Base-by-base conservation (phyloP, 2,797 vertebrate genomes). In the Enteromius viviparus region DNA sequence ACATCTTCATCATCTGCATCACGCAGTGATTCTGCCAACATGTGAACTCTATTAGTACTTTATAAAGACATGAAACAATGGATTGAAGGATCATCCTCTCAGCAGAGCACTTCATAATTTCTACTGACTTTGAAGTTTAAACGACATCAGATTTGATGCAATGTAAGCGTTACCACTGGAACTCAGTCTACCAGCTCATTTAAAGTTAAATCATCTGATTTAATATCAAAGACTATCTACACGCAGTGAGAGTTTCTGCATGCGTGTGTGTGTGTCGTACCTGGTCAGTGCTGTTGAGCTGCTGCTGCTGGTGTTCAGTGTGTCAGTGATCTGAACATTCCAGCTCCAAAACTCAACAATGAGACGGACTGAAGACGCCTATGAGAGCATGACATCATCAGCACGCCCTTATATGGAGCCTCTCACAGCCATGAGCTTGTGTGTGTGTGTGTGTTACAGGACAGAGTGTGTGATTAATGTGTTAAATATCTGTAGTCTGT, bases 371-470 rank as follows among this genome's bases (percentile, higher is more conserved):
- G 92, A 93, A 90, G 94, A 94, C 96, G 97, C 96, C 96, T 96
- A 92, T 91, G 94, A 82, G 94, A 92, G 93, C 95, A 95, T 98
- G 95, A 98, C 98, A 97, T 99, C 98, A 98, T 94, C 91, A 94
- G 3, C 94, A 93, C 94, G 92, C 85, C 98, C 98, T 95, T 98
- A 97, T 97, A 97, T 95, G 97, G 97, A 92, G 84, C 95, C 89
- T 83, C 92, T 90, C 90, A 89, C 89, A 91, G 88, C 91, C 90
- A 91, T 91, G 91, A 92, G 92, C 60, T 84, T 34, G 78, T 78
- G 65, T 78, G 75, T 60, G 65, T 78, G 75, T 60, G 70, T 15
- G 53, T 29, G 23, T 19, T 60, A 70, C 23, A 78, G 51, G 15
- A 69, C 66, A 78, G 45, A 66, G n/a, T 66, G 62, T 65, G 60